Evolutionary conservation across 2,888 invertebrate genomes (phyloP).

Genomic region (Agrotis ipsilon): DNA sequence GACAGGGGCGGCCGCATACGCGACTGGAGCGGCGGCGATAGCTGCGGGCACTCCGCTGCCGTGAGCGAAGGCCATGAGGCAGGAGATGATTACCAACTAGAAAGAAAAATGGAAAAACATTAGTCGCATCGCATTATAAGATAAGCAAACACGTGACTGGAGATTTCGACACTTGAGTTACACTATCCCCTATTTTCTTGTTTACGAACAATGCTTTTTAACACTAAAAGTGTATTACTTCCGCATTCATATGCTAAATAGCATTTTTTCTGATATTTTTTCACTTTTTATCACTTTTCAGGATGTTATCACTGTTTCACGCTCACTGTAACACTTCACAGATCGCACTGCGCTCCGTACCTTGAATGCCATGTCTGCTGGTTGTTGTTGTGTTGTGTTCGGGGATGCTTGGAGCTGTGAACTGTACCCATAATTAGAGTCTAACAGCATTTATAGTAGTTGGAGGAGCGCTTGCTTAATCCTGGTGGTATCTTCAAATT

Average conservation of each 20-base stretch:
- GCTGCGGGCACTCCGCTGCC: conserved; percentile 82
- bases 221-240: conserved; percentile 1
- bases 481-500: conserved; percentile 87
- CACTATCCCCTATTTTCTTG: background rate
- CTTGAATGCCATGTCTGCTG: conserved; percentile 86
- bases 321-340: conserved; percentile 71
- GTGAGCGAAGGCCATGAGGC: conserved; percentile 80
- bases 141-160: background rate
- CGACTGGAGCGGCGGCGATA: conserved; percentile 75
- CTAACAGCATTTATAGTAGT: conserved; percentile 86
- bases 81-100: conserved; percentile 86
- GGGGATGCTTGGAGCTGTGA: conserved; percentile 82
- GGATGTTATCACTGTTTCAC: conserved; percentile 62
- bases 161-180: background rate
- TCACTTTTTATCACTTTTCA: conserved; percentile 44
- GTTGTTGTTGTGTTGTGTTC: conserved; percentile 79
- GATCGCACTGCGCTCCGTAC: conserved; percentile 79
- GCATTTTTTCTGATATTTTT: background rate
- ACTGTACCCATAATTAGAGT: conserved; percentile 84
- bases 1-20: conserved; percentile 75
- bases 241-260: background rate
- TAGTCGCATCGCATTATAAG: background rate
- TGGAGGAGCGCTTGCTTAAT: conserved; percentile 76
- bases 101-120: conserved; percentile 47
- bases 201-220: background rate